These are phyloP conservation scores for Pararge aegeria DNA, from an alignment of 1,140 invertebrate species.

Conservation along the genomic window DNA sequence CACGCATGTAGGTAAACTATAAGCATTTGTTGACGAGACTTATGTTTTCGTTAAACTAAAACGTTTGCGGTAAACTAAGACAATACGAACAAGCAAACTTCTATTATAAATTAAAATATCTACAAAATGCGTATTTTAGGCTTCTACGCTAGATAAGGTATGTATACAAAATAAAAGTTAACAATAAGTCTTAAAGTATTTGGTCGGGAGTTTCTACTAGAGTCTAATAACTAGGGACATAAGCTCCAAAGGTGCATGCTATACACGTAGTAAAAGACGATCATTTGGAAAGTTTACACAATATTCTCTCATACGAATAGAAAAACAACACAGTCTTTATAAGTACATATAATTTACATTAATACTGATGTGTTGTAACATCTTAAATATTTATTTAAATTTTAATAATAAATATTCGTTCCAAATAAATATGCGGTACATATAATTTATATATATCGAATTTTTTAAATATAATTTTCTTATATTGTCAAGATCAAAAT, in stretches of 20 bases:
- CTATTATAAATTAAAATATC: background rate
- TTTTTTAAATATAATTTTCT: constrained; percentile 49
- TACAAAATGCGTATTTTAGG: constrained; percentile 3
- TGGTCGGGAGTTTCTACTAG: constrained; percentile 75
- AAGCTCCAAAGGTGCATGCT: constrained; percentile 73
- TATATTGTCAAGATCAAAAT: constrained; percentile 72
- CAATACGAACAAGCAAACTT: background rate
- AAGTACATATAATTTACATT: constrained; percentile 60
- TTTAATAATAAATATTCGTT: constrained; percentile 31
- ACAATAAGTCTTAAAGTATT: constrained; percentile 74
- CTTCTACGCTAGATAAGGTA: constrained; percentile 10
- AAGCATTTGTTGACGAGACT: no score
- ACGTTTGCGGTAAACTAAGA: no score
- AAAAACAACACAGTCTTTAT: constrained; percentile 72
- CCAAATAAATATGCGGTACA: constrained; percentile 37
- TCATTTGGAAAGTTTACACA: constrained; percentile 49
- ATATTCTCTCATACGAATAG: constrained; percentile 71
- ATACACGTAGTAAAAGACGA: constrained; percentile 55
- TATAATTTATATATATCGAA: constrained; percentile 36
- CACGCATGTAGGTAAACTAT: no score
- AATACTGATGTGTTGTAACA: constrained; percentile 64
- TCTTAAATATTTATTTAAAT: constrained; percentile 40
- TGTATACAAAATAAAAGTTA: constrained; percentile 42
- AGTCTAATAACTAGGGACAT: constrained; percentile 72
- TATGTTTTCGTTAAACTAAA: no score